phyloP scores from a whole-genome alignment of 2,888 invertebrate genomes.

The Hypolimnas misippus region DNA sequence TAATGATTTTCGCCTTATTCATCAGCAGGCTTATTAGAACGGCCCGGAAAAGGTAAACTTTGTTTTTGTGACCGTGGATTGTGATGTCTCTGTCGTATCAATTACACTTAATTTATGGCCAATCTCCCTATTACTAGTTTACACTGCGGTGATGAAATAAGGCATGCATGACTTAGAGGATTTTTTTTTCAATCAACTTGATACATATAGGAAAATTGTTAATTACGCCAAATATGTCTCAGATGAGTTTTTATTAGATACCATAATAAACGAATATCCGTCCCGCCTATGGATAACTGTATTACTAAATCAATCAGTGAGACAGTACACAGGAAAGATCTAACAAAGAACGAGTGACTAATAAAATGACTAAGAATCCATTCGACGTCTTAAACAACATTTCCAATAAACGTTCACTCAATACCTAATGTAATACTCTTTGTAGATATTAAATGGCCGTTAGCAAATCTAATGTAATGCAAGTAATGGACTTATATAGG shows the following conservation, averaged over 20 bases:
- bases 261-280: constrained; percentile 9
- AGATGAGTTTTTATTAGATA: constrained; percentile 14
- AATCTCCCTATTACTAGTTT: constrained; percentile 40
- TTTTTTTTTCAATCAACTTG: constrained; percentile 12
- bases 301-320: background rate
- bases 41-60: constrained; percentile 40
- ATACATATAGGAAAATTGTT: constrained; percentile 22
- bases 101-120: constrained; percentile 44
- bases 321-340: background rate
- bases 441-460: constrained; percentile 1
- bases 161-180: constrained; percentile 7
- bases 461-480: constrained; percentile 25
- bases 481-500: constrained; percentile 27
- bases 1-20: constrained; percentile 47
- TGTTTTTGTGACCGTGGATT: constrained; percentile 38
- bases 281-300: background rate
- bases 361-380: background rate
- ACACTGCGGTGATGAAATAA: constrained; percentile 28
- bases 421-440: background rate
- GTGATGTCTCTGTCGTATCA: constrained; percentile 46
- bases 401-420: background rate
- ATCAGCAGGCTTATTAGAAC: constrained; percentile 42
- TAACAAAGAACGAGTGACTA: background rate
- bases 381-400: background rate
- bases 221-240: constrained; percentile 26